phyloP scores from a whole-genome alignment of 2,888 invertebrate genomes.

The Morinoia aosen region DNA sequence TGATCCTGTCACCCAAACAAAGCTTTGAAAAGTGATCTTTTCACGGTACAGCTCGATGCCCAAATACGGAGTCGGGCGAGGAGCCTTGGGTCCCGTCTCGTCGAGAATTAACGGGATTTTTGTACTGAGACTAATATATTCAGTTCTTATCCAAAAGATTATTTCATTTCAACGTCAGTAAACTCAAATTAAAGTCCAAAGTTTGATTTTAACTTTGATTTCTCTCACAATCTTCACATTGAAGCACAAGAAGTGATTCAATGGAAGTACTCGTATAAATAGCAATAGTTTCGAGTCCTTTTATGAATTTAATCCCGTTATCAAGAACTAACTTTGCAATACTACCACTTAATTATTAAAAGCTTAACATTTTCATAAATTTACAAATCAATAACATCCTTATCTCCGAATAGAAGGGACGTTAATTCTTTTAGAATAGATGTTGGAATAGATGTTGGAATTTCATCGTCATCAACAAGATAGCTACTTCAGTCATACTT shows the following conservation, averaged over 20 bases:
- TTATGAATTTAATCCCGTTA: not conserved
- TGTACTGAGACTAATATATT: not conserved
- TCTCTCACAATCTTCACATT: too few species aligned
- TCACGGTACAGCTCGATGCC: not conserved
- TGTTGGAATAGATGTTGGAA: not conserved
- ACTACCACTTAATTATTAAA: not conserved
- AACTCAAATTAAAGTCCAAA: not conserved
- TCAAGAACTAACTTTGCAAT: not conserved
- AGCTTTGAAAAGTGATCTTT: not conserved
- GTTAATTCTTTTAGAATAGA: not conserved
- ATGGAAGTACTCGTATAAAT: too few species aligned
- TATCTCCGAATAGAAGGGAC: not conserved
- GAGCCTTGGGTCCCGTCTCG: not conserved
- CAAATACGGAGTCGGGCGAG: not conserved
- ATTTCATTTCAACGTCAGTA: not conserved
- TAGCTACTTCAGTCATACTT: not conserved
- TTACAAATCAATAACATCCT: not conserved
- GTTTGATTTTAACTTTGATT: not conserved
- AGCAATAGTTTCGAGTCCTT: not conserved
- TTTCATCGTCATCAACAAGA: not conserved
- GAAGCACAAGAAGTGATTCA: too few species aligned
- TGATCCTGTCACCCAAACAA: not conserved
- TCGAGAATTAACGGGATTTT: not conserved
- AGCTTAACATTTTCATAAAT: not conserved
- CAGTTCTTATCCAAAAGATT: not conserved